Conservation (phyloP, 2,888 invertebrate species). For the Rambutsinella grinnellia region DNA sequence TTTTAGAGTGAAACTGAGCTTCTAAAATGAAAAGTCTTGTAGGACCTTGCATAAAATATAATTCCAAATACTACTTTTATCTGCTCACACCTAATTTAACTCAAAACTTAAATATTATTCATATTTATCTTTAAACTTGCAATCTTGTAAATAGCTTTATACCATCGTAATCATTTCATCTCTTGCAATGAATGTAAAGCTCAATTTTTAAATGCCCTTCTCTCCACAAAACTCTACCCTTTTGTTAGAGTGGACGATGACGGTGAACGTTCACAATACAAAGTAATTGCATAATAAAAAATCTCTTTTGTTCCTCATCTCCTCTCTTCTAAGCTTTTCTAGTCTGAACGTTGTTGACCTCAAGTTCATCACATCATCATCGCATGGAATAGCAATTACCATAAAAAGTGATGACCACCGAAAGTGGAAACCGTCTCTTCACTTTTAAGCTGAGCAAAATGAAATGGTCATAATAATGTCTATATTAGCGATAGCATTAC, state of each 20-base stretch:
- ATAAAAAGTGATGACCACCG: slow-evolving; percentile 54
- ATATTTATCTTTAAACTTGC: too few relatives aligned
- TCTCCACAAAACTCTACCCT: too few relatives aligned
- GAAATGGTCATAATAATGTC: slow-evolving; percentile 36
- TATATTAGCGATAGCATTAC: slow-evolving; percentile 27
- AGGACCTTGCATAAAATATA: too few relatives aligned
- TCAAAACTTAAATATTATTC: slow-evolving; percentile 14
- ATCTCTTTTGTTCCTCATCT: neutral
- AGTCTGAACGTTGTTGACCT: slow-evolving; percentile 34
- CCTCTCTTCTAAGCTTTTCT: slow-evolving; percentile 6
- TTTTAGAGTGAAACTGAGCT: too few relatives aligned
- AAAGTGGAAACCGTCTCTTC: slow-evolving; percentile 32
- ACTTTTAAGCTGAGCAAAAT: too few relatives aligned
- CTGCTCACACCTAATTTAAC: slow-evolving; percentile 36
- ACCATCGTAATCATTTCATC: too few relatives aligned
- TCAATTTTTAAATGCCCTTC: too few relatives aligned
- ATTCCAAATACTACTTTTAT: too few relatives aligned
- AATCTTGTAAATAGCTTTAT: slow-evolving; percentile 25
- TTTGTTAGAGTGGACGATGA: too few relatives aligned
- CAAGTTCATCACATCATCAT: slow-evolving; percentile 42
- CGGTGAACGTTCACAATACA: too few relatives aligned
- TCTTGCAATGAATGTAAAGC: too few relatives aligned
- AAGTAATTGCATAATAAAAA: slow-evolving; percentile 30
- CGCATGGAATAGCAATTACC: slow-evolving; percentile 47
- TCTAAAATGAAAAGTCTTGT: too few relatives aligned